Evolutionary conservation across 1,140 invertebrate species (phyloP).

Genomic region (Conus betulinus): DNA sequence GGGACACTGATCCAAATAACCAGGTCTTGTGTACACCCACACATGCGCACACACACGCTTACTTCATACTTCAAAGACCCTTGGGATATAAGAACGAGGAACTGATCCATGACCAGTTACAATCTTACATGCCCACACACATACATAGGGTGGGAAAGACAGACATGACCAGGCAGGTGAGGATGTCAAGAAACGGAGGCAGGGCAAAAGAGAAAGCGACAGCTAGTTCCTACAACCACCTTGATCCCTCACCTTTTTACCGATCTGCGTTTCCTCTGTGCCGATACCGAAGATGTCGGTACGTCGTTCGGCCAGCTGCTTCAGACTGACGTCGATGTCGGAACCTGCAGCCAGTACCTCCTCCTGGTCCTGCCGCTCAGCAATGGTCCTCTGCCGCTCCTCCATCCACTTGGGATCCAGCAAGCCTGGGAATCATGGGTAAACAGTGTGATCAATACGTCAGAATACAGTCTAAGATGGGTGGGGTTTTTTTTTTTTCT

Average conservation of each 20-base stretch:
- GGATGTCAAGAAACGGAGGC: too few species aligned
- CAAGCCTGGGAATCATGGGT: conserved; percentile 78
- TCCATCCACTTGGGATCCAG: conserved; percentile 99
- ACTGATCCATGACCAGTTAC: too few species aligned
- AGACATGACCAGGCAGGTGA: too few species aligned
- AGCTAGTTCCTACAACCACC: too few species aligned
- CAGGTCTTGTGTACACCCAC: too few species aligned
- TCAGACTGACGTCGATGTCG: conserved; percentile 96
- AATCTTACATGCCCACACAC: background rate
- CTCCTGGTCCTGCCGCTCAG: conserved; percentile 89
- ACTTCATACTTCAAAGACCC: background rate
- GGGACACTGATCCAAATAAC: too few species aligned
- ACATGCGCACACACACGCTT: background rate
- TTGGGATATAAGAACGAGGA: too few species aligned
- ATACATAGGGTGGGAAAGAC: background rate
- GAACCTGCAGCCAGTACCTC: conserved; percentile 87
- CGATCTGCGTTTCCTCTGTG: conserved; percentile 96
- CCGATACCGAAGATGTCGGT: conserved; percentile 99
- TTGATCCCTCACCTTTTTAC: conserved; percentile 85
- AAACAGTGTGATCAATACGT: background rate
- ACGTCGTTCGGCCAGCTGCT: conserved; percentile 96
- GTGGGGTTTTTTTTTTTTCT: too few species aligned
- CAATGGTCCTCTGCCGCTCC: conserved; percentile 91
- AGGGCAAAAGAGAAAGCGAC: too few species aligned
- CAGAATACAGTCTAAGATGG: too few species aligned